Evolutionary conservation across 1,140 invertebrate species (phyloP).

Genomic region (Zeugodacus cucurbitae): DNA sequence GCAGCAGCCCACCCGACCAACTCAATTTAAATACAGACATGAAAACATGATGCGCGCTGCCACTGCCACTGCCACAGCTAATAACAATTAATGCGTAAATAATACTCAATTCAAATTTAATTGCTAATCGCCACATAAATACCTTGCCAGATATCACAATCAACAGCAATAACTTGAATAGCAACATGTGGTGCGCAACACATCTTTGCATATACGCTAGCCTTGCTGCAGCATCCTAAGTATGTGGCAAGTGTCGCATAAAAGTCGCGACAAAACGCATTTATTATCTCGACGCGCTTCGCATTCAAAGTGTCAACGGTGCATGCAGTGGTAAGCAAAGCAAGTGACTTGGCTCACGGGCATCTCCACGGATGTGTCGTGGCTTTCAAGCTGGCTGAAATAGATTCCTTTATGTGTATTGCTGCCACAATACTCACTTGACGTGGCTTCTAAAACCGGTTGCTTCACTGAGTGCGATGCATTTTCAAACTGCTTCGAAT

Average conservation of each 20-base stretch:
- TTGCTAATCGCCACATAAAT: neutral
- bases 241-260: conserved; percentile 25
- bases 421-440: too few relatives aligned
- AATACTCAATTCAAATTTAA: conserved; percentile 21
- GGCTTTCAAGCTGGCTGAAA: too few relatives aligned
- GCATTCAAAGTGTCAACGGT: neutral
- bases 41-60: neutral
- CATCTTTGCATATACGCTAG: neutral
- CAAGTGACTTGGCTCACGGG: neutral
- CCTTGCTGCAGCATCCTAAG: neutral
- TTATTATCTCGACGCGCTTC: neutral
- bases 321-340: neutral
- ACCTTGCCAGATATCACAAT: neutral
- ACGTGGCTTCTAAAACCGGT: too few relatives aligned
- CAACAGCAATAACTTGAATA: neutral
- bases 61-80: neutral
- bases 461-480: too few relatives aligned
- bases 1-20: neutral
- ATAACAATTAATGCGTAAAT: conserved; percentile 21
- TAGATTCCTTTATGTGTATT: too few relatives aligned
- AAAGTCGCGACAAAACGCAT: neutral
- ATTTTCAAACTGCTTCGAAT: too few relatives aligned
- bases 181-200: neutral
- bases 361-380: neutral
- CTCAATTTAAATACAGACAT: conserved; percentile 15